A percentile compares a stretch with the other conserved stretches of the same genome.
Conservation (phyloP, 1,140 invertebrate species). For the Zophobas atratus region DNA sequence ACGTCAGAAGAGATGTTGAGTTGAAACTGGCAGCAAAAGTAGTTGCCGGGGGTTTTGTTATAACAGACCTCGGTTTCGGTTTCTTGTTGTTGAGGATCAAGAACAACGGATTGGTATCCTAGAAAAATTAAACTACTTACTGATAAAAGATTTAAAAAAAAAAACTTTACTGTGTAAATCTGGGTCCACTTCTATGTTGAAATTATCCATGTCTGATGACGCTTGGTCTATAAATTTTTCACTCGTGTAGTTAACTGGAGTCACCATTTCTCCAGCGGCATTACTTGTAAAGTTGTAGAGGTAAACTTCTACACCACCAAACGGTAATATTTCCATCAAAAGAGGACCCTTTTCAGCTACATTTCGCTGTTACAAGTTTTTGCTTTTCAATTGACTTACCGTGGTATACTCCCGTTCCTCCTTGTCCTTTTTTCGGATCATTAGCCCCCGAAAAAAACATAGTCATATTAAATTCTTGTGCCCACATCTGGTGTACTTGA, state of each 20-base stretch:
- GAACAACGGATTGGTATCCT: constrained; percentile 16
- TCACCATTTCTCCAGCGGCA: background rate
- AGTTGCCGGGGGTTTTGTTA: background rate
- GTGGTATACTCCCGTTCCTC: constrained; percentile 68
- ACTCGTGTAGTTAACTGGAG: constrained; percentile 6
- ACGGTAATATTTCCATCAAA: constrained; percentile 26
- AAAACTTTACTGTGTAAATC: constrained; percentile 21
- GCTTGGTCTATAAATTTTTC: constrained; percentile 17
- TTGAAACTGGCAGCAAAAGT: constrained; percentile 49
- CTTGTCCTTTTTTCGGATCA: constrained; percentile 65
- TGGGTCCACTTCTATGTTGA: constrained; percentile 29
- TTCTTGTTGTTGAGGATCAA: constrained; percentile 28
- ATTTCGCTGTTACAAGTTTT: background rate
- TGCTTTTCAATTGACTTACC: constrained; percentile 55
- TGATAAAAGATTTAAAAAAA: constrained; percentile 9
- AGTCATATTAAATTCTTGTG: constrained; percentile 68
- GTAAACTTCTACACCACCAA: constrained; percentile 31
- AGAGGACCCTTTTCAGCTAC: constrained; percentile 23
- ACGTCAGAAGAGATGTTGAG: background rate
- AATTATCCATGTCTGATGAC: constrained; percentile 45
- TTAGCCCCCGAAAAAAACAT: constrained; percentile 71
- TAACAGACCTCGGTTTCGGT: constrained; percentile 21
- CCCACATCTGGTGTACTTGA: constrained; percentile 70
- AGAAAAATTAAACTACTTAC: background rate
- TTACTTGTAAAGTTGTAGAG: constrained; percentile 27